Evolutionary conservation across 2,888 invertebrate genomes (phyloP), one percentile per base, ranked within the genome.

Genomic region (Rhyacophila evoluta): DNA sequence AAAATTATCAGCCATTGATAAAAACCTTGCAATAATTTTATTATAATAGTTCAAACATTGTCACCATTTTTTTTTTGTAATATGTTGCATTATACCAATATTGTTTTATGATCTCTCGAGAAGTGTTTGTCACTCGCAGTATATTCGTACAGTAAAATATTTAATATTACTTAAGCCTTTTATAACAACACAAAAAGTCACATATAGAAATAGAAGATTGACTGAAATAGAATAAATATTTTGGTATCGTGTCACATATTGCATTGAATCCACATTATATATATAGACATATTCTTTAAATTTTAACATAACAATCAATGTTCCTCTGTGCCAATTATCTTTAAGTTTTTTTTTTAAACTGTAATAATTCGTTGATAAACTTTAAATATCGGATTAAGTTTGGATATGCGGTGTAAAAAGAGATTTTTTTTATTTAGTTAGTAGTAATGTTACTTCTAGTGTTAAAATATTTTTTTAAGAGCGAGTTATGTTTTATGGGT

Each of bases 301-400:
- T 76, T 70, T 70, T 75, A 72, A 70, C 36, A n/a, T 74, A 39
- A 73, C 37, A 55, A 77, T 55, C 75, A 68, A 76, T 81, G 81
- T 81, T 81, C 79, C 81, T 81, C 79, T 77, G 81, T 81, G 81
- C 81, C 81, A 81, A 81, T 71, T 79, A 75, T 72, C 39, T 69
- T 77, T 80, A 80, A 78, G 80, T 80, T 80, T 39, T 74, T 37
- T 37, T 70, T 72, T 29, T 27, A 74, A 74, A 69, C 12, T 74
- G 74, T 74, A 55, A 55, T 55, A 55, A 55, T 55, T 55, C 36
- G 41, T 74, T 55, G 12, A 25, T 10, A 15, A 37, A 72, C 25
- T 70, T 70, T 4, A 25, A 33, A 67, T 67, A 33, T 36, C 29
- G 25, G 36, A 68, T 68, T 69, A 73, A 72, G 74, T 79, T 75